Evolutionary conservation across 1,140 invertebrate genomes (phyloP).

Genomic region (Drosophila yakuba): DNA sequence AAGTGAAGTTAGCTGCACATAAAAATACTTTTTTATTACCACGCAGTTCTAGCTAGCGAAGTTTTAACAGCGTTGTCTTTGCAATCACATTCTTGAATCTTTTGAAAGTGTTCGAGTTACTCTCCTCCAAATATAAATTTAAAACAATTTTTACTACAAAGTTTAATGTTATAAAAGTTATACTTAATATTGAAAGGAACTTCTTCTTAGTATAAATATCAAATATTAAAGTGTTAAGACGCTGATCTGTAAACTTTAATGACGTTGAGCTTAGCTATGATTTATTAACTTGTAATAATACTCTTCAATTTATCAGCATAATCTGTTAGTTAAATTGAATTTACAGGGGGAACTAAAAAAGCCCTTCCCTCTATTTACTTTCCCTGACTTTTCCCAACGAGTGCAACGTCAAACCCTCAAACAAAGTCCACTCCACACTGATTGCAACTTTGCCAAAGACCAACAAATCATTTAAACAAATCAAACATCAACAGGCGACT

Average conservation of each 20-base stretch:
- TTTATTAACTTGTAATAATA: too few relatives aligned
- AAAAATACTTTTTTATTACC: background rate
- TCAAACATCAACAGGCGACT: conserved; percentile 67
- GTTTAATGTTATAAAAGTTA: background rate
- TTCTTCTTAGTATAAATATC: too few relatives aligned
- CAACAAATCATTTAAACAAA: conserved; percentile 73
- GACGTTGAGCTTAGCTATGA: too few relatives aligned
- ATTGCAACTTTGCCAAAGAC: conserved; percentile 73
- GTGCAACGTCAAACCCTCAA: conserved; percentile 26
- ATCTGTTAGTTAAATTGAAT: background rate
- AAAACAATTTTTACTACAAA: background rate
- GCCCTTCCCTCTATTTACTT: conserved; percentile 2
- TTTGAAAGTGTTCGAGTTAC: background rate
- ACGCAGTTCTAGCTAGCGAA: background rate
- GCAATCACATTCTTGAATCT: background rate
- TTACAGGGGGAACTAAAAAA: background rate
- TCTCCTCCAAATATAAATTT: too few relatives aligned
- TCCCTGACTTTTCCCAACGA: conserved; percentile 24
- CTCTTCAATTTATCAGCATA: background rate
- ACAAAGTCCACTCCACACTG: conserved; percentile 52
- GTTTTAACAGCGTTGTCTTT: background rate
- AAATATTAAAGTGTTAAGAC: too few relatives aligned
- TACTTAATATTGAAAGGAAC: too few relatives aligned
- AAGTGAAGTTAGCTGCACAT: background rate
- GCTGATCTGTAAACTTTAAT: too few relatives aligned